A percentile compares a stretch with the other conserved stretches of the same genome.
Conservation (phyloP, 1,140 invertebrate genomes). For the Augochlora pura region DNA sequence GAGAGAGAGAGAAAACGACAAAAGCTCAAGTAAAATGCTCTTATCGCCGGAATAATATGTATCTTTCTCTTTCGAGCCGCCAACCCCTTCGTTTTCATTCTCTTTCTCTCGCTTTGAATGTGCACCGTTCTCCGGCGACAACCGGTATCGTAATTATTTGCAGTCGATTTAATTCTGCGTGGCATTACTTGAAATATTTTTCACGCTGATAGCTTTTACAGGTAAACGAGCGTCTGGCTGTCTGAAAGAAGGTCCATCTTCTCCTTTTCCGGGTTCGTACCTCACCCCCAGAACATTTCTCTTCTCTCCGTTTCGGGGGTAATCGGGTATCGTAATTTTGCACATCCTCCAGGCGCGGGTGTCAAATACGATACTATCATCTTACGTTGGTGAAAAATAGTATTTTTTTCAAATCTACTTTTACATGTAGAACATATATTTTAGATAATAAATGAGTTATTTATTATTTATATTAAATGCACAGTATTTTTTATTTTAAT, state of each 20-base stretch:
- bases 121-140: neutral
- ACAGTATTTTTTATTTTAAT: no score
- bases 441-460: no score
- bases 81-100: no score
- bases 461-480: no score
- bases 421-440: no score
- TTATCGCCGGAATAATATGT: constrained; percentile 58
- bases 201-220: constrained; percentile 3
- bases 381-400: no score
- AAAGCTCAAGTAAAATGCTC: constrained; percentile 50
- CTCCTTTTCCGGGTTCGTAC: no score
- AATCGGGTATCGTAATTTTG: constrained; percentile 32
- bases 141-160: constrained; percentile 49
- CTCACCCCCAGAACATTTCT: neutral
- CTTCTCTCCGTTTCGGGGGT: neutral
- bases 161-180: constrained; percentile 61
- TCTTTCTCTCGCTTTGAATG: no score
- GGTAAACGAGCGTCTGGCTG: neutral
- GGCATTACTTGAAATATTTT: constrained; percentile 58
- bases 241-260: neutral
- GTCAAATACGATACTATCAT: neutral
- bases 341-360: neutral
- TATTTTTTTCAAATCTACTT: no score
- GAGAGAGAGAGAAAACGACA: neutral
- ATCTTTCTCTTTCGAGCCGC: constrained; percentile 6